phyloP scores from a whole-genome alignment of 2,797 vertebrate genomes.

The Falco rusticolus region DNA sequence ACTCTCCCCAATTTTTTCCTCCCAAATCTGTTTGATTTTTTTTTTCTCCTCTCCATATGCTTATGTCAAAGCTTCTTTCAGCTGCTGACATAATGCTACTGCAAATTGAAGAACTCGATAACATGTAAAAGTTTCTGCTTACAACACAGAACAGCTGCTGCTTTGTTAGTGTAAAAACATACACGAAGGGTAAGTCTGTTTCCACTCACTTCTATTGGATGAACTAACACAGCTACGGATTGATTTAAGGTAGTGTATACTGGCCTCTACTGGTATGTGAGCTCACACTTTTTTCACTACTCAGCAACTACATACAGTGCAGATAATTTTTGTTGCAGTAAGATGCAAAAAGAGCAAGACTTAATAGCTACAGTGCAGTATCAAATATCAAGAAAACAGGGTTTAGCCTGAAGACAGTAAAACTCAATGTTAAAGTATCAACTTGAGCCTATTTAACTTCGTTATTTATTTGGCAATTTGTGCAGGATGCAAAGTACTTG shows the following conservation, averaged over 20 bases:
- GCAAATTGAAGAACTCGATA: constrained; percentile 33
- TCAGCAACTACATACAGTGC: neutral
- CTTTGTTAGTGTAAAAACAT: constrained; percentile 64
- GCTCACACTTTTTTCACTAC: neutral
- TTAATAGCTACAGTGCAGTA: constrained; percentile 34
- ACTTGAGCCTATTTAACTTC: constrained; percentile 9
- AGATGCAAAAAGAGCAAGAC: constrained; percentile 57
- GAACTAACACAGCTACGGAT: constrained; percentile 11
- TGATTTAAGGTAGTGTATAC: constrained; percentile 52
- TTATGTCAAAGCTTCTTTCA: constrained; percentile 59
- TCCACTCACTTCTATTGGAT: constrained; percentile 31
- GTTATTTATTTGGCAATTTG: constrained; percentile 15
- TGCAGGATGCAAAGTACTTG: neutral
- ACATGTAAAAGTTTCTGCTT: neutral
- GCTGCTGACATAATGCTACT: constrained; percentile 61
- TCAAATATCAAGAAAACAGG: neutral
- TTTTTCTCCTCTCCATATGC: constrained; percentile 49
- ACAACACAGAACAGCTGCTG: constrained; percentile 52
- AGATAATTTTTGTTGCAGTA: neutral
- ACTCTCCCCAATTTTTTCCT: neutral
- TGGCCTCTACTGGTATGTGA: constrained; percentile 69
- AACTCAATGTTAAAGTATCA: constrained; percentile 36
- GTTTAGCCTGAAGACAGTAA: constrained; percentile 29
- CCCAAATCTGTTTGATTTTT: neutral
- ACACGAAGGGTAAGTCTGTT: constrained; percentile 34